phyloP scores from a whole-genome alignment of 2,113 vertebrate genomes.

The Cacatua alba region DNA sequence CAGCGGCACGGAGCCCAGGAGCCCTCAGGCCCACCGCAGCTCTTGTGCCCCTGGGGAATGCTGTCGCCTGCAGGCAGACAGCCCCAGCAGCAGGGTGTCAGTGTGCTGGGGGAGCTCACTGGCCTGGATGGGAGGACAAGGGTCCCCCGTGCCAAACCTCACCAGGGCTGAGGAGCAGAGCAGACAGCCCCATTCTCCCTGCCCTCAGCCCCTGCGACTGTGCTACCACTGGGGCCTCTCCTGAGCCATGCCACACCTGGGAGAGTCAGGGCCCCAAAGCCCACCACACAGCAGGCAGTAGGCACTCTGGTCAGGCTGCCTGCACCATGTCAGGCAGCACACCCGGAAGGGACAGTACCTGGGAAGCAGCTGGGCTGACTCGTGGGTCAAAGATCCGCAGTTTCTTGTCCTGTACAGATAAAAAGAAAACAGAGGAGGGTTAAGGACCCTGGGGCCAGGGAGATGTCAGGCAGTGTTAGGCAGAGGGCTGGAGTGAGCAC shows the following conservation, averaged over 20 bases:
- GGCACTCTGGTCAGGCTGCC: accelerated
- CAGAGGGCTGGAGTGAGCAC: neutral
- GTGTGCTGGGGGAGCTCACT: neutral
- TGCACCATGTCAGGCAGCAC: accelerated
- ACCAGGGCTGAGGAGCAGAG: neutral
- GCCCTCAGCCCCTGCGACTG: neutral
- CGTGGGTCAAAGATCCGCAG: slow-evolving; percentile 93
- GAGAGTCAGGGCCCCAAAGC: neutral
- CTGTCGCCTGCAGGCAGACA: neutral
- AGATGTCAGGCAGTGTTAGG: neutral
- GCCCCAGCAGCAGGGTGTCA: accelerated
- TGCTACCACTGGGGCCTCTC: neutral
- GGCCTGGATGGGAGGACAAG: neutral
- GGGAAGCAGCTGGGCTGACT: slow-evolving; percentile 80
- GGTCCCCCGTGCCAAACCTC: accelerated
- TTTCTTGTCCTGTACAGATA: slow-evolving; percentile 88
- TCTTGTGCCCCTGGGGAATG: accelerated
- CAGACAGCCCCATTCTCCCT: neutral
- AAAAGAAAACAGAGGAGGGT: slow-evolving; percentile 20
- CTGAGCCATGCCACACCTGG: neutral
- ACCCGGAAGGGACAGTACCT: slow-evolving; percentile 74
- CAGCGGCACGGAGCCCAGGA: neutral
- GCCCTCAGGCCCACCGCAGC: neutral
- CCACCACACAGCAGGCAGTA: neutral
- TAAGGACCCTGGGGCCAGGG: neutral